phyloP scores from a whole-genome alignment of 2,888 invertebrate genomes.

The Plutella xylostella region DNA sequence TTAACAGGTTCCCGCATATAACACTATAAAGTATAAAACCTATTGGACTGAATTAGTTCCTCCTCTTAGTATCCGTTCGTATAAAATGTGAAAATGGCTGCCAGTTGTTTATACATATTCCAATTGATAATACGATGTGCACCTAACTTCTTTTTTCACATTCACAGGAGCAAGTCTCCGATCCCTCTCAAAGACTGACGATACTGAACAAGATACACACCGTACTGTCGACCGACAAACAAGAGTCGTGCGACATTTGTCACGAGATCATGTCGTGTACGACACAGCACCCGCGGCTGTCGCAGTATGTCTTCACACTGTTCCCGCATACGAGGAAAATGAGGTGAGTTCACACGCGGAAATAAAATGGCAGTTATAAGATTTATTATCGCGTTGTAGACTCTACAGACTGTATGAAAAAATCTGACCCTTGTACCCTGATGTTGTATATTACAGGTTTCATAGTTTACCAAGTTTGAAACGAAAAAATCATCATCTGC shows the following conservation, averaged over 20 bases:
- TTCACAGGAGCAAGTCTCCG: conserved; percentile 32
- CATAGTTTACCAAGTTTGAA: not conserved
- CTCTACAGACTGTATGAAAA: not conserved
- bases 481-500: not conserved
- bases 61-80: not conserved
- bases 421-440: not conserved
- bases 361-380: not conserved
- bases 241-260: conserved; percentile 37
- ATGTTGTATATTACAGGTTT: not conserved
- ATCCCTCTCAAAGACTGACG: conserved; percentile 22
- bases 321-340: conserved; percentile 34
- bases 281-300: conserved; percentile 29
- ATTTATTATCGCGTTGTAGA: not conserved
- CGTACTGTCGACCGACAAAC: conserved; percentile 14
- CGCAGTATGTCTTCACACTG: conserved; percentile 35
- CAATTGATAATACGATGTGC: not conserved
- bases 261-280: conserved; percentile 25
- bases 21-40: not conserved
- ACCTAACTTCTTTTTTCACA: not conserved
- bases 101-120: not conserved
- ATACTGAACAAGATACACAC: conserved; percentile 24
- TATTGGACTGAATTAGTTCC: not conserved
- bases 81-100: not conserved
- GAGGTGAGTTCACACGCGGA: not conserved
- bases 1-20: too few relatives aligned